phyloP scores from a whole-genome alignment of 2,888 invertebrate species.

The Lacanobia oleracea region DNA sequence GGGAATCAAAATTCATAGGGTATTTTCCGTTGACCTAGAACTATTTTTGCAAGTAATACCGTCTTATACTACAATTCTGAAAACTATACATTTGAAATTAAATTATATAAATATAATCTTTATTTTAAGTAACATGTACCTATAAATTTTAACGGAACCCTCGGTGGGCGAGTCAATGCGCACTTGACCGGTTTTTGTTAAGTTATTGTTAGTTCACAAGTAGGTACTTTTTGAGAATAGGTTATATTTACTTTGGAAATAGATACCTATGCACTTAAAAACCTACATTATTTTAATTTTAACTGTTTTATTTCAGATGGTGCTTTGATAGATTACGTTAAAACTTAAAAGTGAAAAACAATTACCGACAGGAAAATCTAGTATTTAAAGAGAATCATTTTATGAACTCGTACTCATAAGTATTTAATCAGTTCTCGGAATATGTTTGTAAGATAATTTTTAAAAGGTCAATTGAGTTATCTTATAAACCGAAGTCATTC shows the following conservation, averaged over 20 bases:
- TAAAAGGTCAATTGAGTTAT: slow-evolving; percentile 74
- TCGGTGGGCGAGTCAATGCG: too few relatives aligned
- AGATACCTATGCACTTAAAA: neutral
- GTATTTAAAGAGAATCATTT: slow-evolving; percentile 15
- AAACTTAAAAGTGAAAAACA: slow-evolving; percentile 14
- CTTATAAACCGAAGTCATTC: slow-evolving; percentile 56
- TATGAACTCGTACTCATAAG: slow-evolving; percentile 28
- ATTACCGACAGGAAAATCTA: slow-evolving; percentile 6
- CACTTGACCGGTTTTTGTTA: too few relatives aligned
- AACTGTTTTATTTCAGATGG: slow-evolving; percentile 39
- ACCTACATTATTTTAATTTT: neutral
- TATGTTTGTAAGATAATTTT: slow-evolving; percentile 63
- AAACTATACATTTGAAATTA: too few relatives aligned
- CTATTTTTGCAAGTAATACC: too few relatives aligned
- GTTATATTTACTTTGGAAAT: neutral
- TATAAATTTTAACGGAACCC: too few relatives aligned
- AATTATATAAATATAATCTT: too few relatives aligned
- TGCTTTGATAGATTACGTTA: neutral
- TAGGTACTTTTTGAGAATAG: neutral
- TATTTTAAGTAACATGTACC: too few relatives aligned
- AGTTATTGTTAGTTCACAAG: neutral
- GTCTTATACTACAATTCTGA: too few relatives aligned
- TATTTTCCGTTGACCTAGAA: too few relatives aligned
- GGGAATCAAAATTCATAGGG: too few relatives aligned
- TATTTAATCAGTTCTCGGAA: slow-evolving; percentile 70